A percentile compares a stretch with the other conserved stretches of the same genome.
Evolutionary conservation across 2,888 invertebrate genomes (phyloP).

Genomic region (Cenopis cana): DNA sequence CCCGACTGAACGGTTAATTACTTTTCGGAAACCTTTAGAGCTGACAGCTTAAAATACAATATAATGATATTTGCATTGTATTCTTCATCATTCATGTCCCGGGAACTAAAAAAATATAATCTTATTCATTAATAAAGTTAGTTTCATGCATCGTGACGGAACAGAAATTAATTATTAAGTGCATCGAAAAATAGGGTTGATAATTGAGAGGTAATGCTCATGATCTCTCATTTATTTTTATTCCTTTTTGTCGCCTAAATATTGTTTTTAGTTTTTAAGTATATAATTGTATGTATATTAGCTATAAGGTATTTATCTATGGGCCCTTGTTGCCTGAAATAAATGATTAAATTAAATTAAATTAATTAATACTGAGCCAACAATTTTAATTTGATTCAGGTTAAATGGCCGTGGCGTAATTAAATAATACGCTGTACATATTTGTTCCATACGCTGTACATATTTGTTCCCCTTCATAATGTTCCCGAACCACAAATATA

Average conservation of each 20-base stretch:
- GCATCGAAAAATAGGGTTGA: background rate
- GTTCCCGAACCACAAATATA: background rate
- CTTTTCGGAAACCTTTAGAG: constrained; percentile 16
- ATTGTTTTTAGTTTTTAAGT: too few species aligned
- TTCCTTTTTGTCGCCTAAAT: too few species aligned
- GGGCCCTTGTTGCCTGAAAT: too few species aligned
- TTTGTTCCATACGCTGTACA: too few species aligned
- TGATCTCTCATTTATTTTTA: background rate
- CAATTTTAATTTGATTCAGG: background rate
- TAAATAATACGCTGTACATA: background rate
- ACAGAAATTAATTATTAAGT: constrained; percentile 3
- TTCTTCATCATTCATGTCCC: constrained; percentile 14
- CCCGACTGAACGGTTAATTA: constrained; percentile 19
- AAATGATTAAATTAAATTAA: too few species aligned
- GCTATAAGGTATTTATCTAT: too few species aligned
- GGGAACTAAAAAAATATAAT: constrained; percentile 13
- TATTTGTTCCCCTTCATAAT: background rate
- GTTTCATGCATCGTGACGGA: background rate
- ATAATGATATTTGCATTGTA: constrained; percentile 17
- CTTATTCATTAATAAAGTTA: constrained; percentile 26
- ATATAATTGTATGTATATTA: too few species aligned
- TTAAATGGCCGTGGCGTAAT: background rate
- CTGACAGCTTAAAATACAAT: constrained; percentile 21
- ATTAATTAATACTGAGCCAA: background rate
- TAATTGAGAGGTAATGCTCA: background rate